Evolutionary conservation across 2,888 invertebrate species (phyloP).

Genomic region (Ceraclea dissimilis): DNA sequence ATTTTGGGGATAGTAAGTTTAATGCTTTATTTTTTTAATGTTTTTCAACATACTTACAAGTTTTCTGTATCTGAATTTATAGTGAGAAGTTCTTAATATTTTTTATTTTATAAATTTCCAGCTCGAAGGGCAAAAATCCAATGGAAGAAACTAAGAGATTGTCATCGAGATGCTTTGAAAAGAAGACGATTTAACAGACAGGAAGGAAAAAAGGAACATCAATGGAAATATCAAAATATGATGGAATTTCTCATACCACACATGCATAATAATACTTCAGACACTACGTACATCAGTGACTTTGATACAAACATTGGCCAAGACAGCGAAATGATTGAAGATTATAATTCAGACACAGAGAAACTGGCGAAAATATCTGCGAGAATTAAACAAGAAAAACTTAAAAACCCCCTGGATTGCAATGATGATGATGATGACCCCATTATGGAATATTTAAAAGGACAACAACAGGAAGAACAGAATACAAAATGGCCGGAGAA

Average conservation of each 20-base stretch:
- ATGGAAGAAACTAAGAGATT: constrained; percentile 1
- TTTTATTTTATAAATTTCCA: too few relatives aligned
- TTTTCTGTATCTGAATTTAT: too few relatives aligned
- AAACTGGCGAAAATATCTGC: not conserved
- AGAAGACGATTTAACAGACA: not conserved
- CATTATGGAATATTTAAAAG: not conserved
- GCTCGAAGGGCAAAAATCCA: not conserved
- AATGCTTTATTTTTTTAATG: not conserved
- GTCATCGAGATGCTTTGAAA: not conserved
- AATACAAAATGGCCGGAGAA: not conserved
- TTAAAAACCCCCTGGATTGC: not conserved
- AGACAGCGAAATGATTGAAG: not conserved
- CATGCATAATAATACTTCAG: not conserved
- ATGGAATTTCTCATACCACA: not conserved
- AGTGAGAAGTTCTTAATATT: too few relatives aligned
- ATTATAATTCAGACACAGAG: not conserved
- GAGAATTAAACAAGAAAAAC: not conserved
- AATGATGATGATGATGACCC: not conserved
- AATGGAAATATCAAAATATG: not conserved
- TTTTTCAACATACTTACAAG: too few relatives aligned
- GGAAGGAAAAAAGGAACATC: not conserved
- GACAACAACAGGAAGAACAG: not conserved
- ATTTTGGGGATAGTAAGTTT: not conserved
- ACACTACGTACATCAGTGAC: not conserved
- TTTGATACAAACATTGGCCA: not conserved